Base-by-base conservation (phyloP, 2,888 invertebrate species). In the Eupithecia centaureata region DNA sequence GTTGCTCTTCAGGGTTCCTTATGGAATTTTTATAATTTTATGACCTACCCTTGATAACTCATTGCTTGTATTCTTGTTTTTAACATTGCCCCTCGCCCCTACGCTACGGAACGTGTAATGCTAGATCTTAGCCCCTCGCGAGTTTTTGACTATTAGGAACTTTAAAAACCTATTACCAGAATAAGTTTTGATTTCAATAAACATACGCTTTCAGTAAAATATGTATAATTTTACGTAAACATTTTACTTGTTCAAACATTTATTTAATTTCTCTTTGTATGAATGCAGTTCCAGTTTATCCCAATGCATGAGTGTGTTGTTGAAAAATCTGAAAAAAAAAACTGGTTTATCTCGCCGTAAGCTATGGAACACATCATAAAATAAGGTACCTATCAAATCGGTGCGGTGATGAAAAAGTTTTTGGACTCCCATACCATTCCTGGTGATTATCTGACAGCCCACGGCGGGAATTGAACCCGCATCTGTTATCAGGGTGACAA, bases 231-330 rank as follows among this genome's bases (percentile, higher is more conserved):
- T 54, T 32, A 57, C 35, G 33, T 33, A 35, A 51, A 58, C 12
- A 51, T 52, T 52, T n/a, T 51, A 15, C 47, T 35, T 63, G 18
- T 56, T 60, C 15, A 28, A 25, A 25, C 66, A 61, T 59, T 61
- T 22, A 15, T 69, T 74, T 28, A 86, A 59, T 67, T 85, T 76
- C 0, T 71, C 76, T 70, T 73, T 85, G 65, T 89, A 87, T 0
- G 62, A 74, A 1, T 79, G 77, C 10, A 89, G 52, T 68, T 91
- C 91, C 0, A 89, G 86, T 33, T 83, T 76, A 64, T 92, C 91
- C 91, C 91, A 92, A 54, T 92, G 89, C 1, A 89, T 68, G 0
- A 84, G 75, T 0, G 79, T 76, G 12, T 82, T 83, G 42, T 86
- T 77, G 74, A 90, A 90, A 70, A 81, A 91, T 67, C 91, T 91